Conservation (phyloP, 92 coral and sea anemone species). For the Palythoa grandis region DNA sequence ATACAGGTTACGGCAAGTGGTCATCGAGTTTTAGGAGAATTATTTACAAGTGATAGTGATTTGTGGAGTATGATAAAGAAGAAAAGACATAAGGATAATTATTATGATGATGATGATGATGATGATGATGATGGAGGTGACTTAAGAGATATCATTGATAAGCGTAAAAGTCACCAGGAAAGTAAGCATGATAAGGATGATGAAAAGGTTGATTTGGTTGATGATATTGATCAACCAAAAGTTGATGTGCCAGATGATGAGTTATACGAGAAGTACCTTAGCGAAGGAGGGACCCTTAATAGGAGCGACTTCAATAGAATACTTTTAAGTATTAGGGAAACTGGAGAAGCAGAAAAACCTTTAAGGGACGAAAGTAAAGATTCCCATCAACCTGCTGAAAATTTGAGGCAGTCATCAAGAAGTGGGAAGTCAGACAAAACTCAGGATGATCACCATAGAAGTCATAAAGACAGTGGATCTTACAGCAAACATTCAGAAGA, state of each 20-base stretch:
- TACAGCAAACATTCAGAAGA: slow-evolving; percentile 4
- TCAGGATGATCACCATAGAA: slow-evolving; percentile 16
- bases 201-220: slow-evolving; percentile 17
- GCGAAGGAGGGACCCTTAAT: slow-evolving; percentile 27
- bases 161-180: slow-evolving; percentile 46
- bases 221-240: slow-evolving; percentile 33
- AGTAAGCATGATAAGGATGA: slow-evolving; percentile 22
- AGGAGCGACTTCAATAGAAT: slow-evolving; percentile 9
- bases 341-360: slow-evolving; percentile 44
- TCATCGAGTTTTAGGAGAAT: slow-evolving; percentile 31
- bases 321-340: slow-evolving; percentile 26
- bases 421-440: neutral
- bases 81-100: slow-evolving; percentile 25
- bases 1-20: slow-evolving; percentile 33
- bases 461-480: slow-evolving; percentile 11
- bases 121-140: slow-evolving; percentile 51
- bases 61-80: slow-evolving; percentile 30
- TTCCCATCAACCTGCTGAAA: neutral
- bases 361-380: slow-evolving; percentile 1
- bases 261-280: slow-evolving; percentile 22
- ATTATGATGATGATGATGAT: neutral
- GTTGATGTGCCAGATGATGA: slow-evolving; percentile 62
- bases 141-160: slow-evolving; percentile 54
- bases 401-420: slow-evolving; percentile 1
- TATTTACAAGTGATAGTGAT: neutral